Evolutionary conservation across 2,113 vertebrate genomes (phyloP), one percentile per base, ranked within the genome.

Genomic region (Numenius arquata): DNA sequence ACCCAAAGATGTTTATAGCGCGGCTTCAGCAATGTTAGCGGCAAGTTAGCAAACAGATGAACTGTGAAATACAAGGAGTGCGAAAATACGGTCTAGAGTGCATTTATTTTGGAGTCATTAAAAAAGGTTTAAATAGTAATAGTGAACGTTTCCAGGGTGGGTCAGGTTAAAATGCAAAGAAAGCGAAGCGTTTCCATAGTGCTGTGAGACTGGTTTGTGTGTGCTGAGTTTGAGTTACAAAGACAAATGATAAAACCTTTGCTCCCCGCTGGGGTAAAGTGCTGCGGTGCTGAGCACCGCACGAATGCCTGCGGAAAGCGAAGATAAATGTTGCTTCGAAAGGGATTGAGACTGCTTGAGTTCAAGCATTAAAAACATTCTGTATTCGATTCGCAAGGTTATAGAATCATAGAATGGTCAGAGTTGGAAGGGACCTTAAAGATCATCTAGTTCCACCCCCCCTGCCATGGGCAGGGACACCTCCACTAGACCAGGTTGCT

Each of bases 211-310:
- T 41, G 20, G 59, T 63, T 43, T 29, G 26, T 90, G 58, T 58
- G 11, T 9, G 5, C n/a, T 9, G 32, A 90, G 70, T 86, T 86
- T 84, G 85, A 89, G 43, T 87, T 92, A 76, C 45, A 76, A 56
- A 93, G 81, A 94, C 41, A 85, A 95, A 95, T 45, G 36, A 68
- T 66, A n/a, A 88, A 87, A 90, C 61, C 43, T 84, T 93, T n/a
- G 41, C 65, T 91, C 82, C 73, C 85, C 16, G 6, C 84, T 55
- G 92, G 55, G 47, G 65, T 38, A 10, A 68, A 92, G 63, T 68
- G 48, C 38, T 47, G 55, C 61, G 72, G 71, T 90, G 72, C 86
- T 62, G 70, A 89, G 91, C 11, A 40, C 74, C 36, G 8, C n/a
- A 71, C 45, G 67, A 56, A 65, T 34, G 34, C 67, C 52, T 78